Evolutionary conservation across 2,113 vertebrate species (phyloP), one percentile per base, ranked within the genome.

Genomic region (Scopus umbretta): DNA sequence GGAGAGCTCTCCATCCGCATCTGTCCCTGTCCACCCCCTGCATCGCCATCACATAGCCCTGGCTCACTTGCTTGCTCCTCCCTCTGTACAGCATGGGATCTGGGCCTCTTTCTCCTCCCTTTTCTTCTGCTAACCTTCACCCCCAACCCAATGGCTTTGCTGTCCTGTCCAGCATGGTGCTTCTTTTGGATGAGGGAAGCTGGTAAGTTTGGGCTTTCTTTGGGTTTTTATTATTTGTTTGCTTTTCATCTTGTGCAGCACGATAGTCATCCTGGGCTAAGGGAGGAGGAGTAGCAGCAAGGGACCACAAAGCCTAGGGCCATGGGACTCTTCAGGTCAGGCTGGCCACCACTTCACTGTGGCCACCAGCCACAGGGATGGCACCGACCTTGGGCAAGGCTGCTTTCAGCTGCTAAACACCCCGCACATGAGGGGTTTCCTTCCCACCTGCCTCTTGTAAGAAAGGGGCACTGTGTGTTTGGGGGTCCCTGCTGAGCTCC

Each of bases 141-240:
- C 80, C 67, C 16, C 70, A 76, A 36, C 83, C 91, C 80, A 71
- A 55, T 36, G 17, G 92, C 94, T 96, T 93, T 83, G 81, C 96
- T 94, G 92, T 96, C 62, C 89, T 93, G 40, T 89, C 78, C 85
- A 52, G 59, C 92, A 76, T 88, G 94, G 92, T 38, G 91, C 93
- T 95, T 96, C 96, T 97, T 97, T 97, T 94, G 92, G 90, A 96
- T 97, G 94, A 93, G 97, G 96, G 96, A 96, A 92, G 91, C 96
- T 96, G 97, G 95, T 95, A 86, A 87, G 92, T 90, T 87, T 87
- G 93, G 92, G 82, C 47, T 79, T 90, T 90, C 87, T 78, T 85
- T 67, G 95, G 19, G 19, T 3, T 21, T 87, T 91, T 96, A 29
- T 93, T 66, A 17, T 62, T 91, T 80, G 65, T 97, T 97, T 97